Base-by-base conservation (phyloP, 2,113 vertebrate species). In the Oryzias woworae region DNA sequence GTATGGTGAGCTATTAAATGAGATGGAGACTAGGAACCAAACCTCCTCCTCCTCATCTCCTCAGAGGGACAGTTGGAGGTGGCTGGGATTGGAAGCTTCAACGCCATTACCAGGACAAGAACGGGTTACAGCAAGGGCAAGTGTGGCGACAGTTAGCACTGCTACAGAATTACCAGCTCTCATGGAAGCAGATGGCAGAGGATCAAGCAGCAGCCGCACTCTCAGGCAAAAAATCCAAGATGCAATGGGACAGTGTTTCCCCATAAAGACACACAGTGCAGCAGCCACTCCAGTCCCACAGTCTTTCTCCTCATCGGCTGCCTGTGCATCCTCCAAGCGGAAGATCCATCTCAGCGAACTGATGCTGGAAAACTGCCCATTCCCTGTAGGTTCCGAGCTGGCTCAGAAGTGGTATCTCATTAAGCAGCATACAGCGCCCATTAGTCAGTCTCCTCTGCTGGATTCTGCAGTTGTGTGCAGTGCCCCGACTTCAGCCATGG, bases 331-430 rank as follows among this genome's bases (percentile, higher is more conserved):
- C 47, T 91, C 91, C 0, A 87, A 81, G 64, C 90, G 93, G 16
- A 94, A 94, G 82, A 94, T 94, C 78, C 93, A 93, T 70, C 85
- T 94, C 14, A 92, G 93, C 52, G 93, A 94, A 79, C 84, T 94
- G 76, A 94, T 94, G 93, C 72, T 94, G 81, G 93, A 94, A 31
- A 88, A 91, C 60, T 94, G 93, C 65, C 93, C 93, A 10, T 94
- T 94, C 48, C 92, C 92, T 0, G 87, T 88, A 0, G 93, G 90
- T 48, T 92, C 93, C 0, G 93, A 94, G 56, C 77, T 94, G 61
- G 93, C 93, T 18, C 92, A 92, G 71, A 94, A 94, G 57, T 94
- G 93, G 93, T 82, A 94, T 87, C 88, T 94, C 45, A 94, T 94
- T 67, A 94, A 94, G 74, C 93, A 94, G 71, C 93, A 94, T 91